A percentile compares a stretch with the other conserved stretches of the same genome.
These are phyloP conservation scores for Seira musarum DNA, from an alignment of 2,888 invertebrate genomes.

Conservation along the genomic window DNA sequence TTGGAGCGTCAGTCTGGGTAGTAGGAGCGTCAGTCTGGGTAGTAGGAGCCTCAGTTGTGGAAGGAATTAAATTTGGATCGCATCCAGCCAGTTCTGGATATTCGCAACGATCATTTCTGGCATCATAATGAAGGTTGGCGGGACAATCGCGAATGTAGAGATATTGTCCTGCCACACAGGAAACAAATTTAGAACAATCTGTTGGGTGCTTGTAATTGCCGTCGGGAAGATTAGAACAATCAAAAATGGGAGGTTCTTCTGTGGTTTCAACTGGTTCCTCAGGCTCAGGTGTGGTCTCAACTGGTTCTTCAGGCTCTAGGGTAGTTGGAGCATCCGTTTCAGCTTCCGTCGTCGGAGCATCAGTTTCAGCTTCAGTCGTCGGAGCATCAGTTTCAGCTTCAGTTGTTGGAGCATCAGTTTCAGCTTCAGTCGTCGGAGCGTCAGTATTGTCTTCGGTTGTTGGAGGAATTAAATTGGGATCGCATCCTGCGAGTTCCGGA, in stretches of 20 bases:
- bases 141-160: constrained; percentile 32
- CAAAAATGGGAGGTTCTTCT: not conserved
- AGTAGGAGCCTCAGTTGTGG: not conserved
- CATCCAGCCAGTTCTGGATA: constrained; percentile 37
- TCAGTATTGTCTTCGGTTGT: constrained; percentile 6
- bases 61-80: not conserved
- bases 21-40: constrained; percentile 11
- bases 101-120: constrained; percentile 20
- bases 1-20: not conserved
- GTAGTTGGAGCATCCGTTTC: not conserved
- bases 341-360: not conserved
- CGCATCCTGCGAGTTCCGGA: constrained; percentile 10
- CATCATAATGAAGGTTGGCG: constrained; percentile 33
- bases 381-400: not conserved
- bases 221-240: constrained; percentile 19
- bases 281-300: not conserved
- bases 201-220: constrained; percentile 33
- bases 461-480: not conserved
- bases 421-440: not conserved
- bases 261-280: not conserved
- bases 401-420: not conserved
- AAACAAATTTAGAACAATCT: constrained; percentile 29
- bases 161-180: constrained; percentile 30
- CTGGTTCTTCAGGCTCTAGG: not conserved
- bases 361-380: not conserved